Evolutionary conservation across 2,797 vertebrate genomes (phyloP).

Genomic region (Urosaurus nigricauda): DNA sequence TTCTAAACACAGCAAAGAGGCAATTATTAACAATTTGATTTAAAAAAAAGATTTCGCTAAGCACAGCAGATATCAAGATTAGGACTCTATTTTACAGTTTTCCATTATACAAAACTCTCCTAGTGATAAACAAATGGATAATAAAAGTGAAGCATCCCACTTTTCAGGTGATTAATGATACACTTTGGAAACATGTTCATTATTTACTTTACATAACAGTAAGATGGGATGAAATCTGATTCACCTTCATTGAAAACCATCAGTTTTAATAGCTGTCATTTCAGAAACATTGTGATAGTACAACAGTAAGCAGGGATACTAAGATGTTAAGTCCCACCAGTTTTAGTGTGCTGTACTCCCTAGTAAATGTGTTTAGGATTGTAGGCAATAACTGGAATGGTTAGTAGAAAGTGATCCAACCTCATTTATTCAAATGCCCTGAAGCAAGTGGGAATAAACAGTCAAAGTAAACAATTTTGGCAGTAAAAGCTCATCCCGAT

Average conservation of each 20-base stretch:
- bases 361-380: not conserved
- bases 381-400: rapidly evolving
- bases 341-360: not conserved
- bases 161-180: constrained; percentile 55
- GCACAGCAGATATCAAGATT: not conserved
- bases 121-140: constrained; percentile 30
- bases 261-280: not conserved
- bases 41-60: not conserved
- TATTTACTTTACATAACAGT: constrained; percentile 44
- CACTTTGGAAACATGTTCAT: constrained; percentile 10
- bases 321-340: not conserved
- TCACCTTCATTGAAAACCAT: not conserved
- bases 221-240: not conserved
- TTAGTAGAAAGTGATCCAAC: not conserved
- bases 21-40: not conserved
- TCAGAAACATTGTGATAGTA: not conserved
- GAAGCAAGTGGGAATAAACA: not conserved
- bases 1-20: not conserved
- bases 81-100: not conserved
- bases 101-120: not conserved
- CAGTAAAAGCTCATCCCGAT: not conserved
- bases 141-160: constrained; percentile 23
- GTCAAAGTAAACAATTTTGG: not conserved
- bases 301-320: not conserved
- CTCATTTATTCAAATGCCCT: not conserved